Percentiles rank a stretch among this genome's conserved stretches.
phyloP scores from a whole-genome alignment of 2,888 invertebrate species.

The Sthenelais limicola region DNA sequence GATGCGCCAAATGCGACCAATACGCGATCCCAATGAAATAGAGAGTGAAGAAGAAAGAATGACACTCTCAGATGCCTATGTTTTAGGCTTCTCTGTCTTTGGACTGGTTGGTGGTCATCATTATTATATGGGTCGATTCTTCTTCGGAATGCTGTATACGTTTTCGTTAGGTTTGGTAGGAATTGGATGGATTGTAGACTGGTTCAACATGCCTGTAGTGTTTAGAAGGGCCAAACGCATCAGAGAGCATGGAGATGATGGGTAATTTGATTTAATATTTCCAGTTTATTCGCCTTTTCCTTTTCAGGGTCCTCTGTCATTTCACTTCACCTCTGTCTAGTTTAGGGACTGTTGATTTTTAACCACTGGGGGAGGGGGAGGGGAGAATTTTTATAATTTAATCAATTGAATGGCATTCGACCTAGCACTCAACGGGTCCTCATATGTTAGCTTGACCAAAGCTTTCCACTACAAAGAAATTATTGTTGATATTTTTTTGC shows the following conservation, averaged over 20 bases:
- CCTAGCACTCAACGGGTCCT: too few relatives aligned
- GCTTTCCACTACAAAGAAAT: too few relatives aligned
- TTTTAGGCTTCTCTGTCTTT: slow-evolving; percentile 19
- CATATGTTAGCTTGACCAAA: too few relatives aligned
- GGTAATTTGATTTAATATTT: too few relatives aligned
- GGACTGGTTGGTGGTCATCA: slow-evolving; percentile 39
- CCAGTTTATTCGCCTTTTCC: too few relatives aligned
- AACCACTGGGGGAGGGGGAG: too few relatives aligned
- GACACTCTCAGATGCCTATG: slow-evolving; percentile 6
- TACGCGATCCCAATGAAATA: slow-evolving; percentile 39
- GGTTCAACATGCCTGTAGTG: slow-evolving; percentile 8
- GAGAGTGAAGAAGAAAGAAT: not conserved
- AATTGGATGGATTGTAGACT: slow-evolving; percentile 36
- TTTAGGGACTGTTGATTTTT: too few relatives aligned
- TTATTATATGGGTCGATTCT: slow-evolving; percentile 38
- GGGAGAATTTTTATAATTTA: too few relatives aligned
- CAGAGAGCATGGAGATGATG: slow-evolving; percentile 1
- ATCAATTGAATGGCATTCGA: too few relatives aligned
- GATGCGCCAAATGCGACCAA: not conserved
- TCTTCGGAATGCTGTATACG: slow-evolving; percentile 33
- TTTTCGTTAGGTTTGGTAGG: slow-evolving; percentile 36
- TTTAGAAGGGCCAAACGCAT: slow-evolving; percentile 23
- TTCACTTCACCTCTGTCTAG: too few relatives aligned
- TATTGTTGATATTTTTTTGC: too few relatives aligned
- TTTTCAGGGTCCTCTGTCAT: too few relatives aligned